Conservation (phyloP, 2,888 invertebrate species). For the Cheilosia soror region DNA sequence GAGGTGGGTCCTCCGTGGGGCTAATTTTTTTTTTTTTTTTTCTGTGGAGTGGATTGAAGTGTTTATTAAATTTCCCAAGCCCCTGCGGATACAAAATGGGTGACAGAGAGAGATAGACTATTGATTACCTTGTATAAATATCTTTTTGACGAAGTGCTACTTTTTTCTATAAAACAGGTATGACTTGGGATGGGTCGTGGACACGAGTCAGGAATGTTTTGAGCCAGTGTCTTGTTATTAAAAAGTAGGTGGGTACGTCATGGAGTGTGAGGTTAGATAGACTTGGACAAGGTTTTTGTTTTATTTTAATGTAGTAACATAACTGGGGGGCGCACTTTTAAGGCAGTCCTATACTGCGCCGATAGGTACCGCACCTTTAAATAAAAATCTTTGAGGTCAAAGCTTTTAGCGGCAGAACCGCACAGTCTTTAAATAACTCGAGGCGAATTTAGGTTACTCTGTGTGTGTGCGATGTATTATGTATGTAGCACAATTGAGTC, state of each 20-base stretch:
- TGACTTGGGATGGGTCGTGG: constrained; percentile 20
- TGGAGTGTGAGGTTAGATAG: too few species aligned
- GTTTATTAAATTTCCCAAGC: constrained; percentile 55
- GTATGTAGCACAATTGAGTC: too few species aligned
- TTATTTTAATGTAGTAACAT: too few species aligned
- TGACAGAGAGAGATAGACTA: constrained; percentile 4
- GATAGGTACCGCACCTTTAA: too few species aligned
- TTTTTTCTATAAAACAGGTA: background rate
- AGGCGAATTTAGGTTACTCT: too few species aligned
- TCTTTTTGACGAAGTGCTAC: constrained; percentile 21
- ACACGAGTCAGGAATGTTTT: constrained; percentile 9
- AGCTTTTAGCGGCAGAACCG: too few species aligned
- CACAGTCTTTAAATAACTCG: too few species aligned
- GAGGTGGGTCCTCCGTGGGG: background rate
- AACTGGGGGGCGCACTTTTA: too few species aligned
- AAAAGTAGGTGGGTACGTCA: background rate
- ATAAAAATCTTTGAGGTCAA: too few species aligned
- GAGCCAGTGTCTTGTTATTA: background rate
- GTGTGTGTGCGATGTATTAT: too few species aligned
- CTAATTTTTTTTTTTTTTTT: background rate
- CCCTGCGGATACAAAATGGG: background rate
- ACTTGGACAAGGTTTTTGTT: too few species aligned
- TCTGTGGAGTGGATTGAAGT: constrained; percentile 11
- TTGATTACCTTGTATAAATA: constrained; percentile 55
- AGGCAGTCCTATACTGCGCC: too few species aligned